phyloP scores from a whole-genome alignment of 2,888 invertebrate species.

The Aromia moschata region DNA sequence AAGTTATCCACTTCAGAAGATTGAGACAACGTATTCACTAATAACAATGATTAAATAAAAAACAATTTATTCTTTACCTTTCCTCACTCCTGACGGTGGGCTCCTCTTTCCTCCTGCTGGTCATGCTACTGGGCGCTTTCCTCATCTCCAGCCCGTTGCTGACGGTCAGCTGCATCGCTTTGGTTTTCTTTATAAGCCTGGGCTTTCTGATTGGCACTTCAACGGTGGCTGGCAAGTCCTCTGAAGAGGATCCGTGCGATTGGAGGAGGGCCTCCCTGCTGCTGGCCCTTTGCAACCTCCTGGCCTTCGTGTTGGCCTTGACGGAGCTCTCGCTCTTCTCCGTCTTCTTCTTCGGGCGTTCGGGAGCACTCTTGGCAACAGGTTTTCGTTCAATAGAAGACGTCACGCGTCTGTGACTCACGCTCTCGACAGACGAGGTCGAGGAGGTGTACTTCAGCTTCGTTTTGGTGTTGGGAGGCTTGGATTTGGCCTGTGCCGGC shows the following conservation, averaged over 20 bases:
- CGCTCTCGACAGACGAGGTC: conserved; percentile 61
- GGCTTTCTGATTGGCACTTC: conserved; percentile 58
- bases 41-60: no score
- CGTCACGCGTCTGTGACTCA: conserved; percentile 43
- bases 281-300: conserved; percentile 64
- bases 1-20: no score
- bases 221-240: conserved; percentile 60
- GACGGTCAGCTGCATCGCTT: conserved; percentile 53
- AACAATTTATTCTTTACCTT: no score
- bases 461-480: conserved; percentile 40
- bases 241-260: conserved; percentile 65
- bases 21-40: no score
- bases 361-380: conserved; percentile 26
- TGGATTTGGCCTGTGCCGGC: conserved; percentile 41
- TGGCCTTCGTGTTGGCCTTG: conserved; percentile 58
- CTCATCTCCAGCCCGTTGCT: conserved; percentile 55
- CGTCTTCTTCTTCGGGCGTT: conserved; percentile 43
- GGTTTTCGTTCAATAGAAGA: conserved; percentile 33
- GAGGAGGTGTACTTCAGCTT: conserved; percentile 57
- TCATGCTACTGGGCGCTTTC: conserved; percentile 37
- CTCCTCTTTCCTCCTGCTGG: conserved; percentile 41
- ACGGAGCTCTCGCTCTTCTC: conserved; percentile 21
- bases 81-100: conserved; percentile 48
- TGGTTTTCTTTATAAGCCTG: conserved; percentile 59
- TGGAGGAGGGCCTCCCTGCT: conserved; percentile 64